Percentiles rank a stretch among this genome's conserved stretches.
Evolutionary conservation across 2,797 vertebrate genomes (phyloP).

Genomic region (Platalea minor): DNA sequence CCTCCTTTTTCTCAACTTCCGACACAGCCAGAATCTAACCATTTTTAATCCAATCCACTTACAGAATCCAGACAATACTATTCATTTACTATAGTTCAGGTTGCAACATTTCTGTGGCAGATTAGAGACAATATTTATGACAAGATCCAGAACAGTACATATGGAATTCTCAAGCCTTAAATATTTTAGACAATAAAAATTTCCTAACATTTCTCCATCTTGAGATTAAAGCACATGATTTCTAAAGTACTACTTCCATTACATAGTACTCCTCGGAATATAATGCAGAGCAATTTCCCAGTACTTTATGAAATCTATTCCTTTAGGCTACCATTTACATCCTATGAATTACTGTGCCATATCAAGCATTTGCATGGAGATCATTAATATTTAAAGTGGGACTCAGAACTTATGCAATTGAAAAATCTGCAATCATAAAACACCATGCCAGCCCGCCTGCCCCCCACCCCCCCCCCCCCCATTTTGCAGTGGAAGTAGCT

Average conservation of each 20-base stretch:
- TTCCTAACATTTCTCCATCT: background rate
- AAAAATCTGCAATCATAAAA: background rate
- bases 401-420: background rate
- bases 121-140: background rate
- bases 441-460: background rate
- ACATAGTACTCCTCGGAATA: background rate
- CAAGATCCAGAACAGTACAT: background rate
- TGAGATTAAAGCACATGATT: background rate
- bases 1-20: background rate
- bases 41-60: conserved; percentile 30
- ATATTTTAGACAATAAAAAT: background rate
- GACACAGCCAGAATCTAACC: conserved; percentile 37
- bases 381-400: background rate
- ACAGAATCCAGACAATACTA: conserved; percentile 13
- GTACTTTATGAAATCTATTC: background rate
- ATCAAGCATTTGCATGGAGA: background rate
- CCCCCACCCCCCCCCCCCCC: no score
- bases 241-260: background rate
- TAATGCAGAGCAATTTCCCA: background rate
- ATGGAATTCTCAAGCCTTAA: background rate
- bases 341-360: background rate
- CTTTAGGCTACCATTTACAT: conserved; percentile 1
- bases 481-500: background rate
- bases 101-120: background rate
- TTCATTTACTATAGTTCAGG: background rate